Evolutionary conservation across 1,140 invertebrate genomes (phyloP).

Genomic region (Drosophila lini): DNA sequence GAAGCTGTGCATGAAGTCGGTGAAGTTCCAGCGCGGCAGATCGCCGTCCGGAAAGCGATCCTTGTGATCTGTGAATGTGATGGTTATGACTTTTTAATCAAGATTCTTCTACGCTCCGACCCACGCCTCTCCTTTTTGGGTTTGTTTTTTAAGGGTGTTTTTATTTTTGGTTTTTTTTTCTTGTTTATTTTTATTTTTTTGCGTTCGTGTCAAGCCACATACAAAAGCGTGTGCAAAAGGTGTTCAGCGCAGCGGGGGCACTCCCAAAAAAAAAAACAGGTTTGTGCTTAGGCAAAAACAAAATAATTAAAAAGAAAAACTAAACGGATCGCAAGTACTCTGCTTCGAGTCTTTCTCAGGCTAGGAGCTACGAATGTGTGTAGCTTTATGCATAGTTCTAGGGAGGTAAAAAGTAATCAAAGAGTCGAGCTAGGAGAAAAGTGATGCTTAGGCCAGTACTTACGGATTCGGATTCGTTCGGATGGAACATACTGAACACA

Average conservation of each 20-base stretch:
- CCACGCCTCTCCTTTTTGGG: no score
- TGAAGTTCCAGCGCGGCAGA: slow-evolving; percentile 97
- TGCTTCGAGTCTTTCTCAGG: slow-evolving; percentile 24
- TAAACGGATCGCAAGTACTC: slow-evolving; percentile 21
- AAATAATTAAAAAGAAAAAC: slow-evolving; percentile 3
- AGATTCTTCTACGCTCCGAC: not conserved
- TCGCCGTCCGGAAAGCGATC: slow-evolving; percentile 91
- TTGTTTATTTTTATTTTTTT: slow-evolving; percentile 15
- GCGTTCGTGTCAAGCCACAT: slow-evolving; percentile 55
- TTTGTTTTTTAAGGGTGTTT: slow-evolving; percentile 10
- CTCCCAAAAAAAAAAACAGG: slow-evolving; percentile 32
- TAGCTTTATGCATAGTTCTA: slow-evolving; percentile 30
- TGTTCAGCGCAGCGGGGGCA: slow-evolving; percentile 52
- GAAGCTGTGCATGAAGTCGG: slow-evolving; percentile 99
- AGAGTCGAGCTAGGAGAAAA: slow-evolving; percentile 43
- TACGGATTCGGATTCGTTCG: slow-evolving; percentile 23
- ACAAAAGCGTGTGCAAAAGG: slow-evolving; percentile 73
- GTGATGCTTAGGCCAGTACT: slow-evolving; percentile 17
- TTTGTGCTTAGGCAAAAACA: slow-evolving; percentile 17
- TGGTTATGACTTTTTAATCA: not conserved
- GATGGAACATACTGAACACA: slow-evolving; percentile 12
- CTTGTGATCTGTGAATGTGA: slow-evolving; percentile 89
- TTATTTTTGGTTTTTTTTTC: not conserved
- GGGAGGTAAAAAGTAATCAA: slow-evolving; percentile 20
- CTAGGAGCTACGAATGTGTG: slow-evolving; percentile 46